These are phyloP conservation scores for Speoplatyrhinus poulsoni DNA, from an alignment of 2,113 vertebrate genomes.

Conservation along the genomic window DNA sequence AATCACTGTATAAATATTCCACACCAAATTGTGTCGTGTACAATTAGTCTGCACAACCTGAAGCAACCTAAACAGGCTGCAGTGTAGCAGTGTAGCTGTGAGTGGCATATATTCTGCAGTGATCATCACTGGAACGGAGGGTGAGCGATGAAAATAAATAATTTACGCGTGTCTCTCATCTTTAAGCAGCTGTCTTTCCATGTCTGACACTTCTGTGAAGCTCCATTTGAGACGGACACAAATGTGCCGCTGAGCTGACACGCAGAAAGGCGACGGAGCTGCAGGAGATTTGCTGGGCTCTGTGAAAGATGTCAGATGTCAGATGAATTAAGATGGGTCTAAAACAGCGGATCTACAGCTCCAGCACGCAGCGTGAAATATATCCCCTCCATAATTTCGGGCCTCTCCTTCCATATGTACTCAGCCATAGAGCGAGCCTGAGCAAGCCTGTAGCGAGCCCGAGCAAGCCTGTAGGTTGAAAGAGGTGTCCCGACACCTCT, in stretches of 20 bases:
- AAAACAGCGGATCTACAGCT: constrained; percentile 45
- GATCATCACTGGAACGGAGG: no score
- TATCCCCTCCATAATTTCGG: constrained; percentile 49
- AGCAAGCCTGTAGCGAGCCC: neutral
- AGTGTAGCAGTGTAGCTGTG: no score
- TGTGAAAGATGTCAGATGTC: constrained; percentile 24
- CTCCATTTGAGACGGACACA: constrained; percentile 34
- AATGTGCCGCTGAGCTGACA: constrained; percentile 41
- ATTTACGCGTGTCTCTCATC: constrained; percentile 30
- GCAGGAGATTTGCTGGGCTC: constrained; percentile 25
- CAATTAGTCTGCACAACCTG: neutral
- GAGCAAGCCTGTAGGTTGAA: no score
- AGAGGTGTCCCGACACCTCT: constrained; percentile 13
- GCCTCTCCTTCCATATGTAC: constrained; percentile 34
- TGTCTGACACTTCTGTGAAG: constrained; percentile 38
- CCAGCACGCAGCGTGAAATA: constrained; percentile 40
- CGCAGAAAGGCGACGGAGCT: constrained; percentile 24
- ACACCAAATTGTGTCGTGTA: neutral
- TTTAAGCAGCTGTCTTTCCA: constrained; percentile 46
- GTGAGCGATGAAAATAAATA: neutral
- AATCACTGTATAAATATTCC: constrained; percentile 12
- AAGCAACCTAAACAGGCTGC: no score
- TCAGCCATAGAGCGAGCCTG: constrained; percentile 6
- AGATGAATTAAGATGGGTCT: constrained; percentile 61
- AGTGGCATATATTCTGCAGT: no score